Base-by-base conservation (phyloP, 1,140 invertebrate species). In the Calosoma granatense region DNA sequence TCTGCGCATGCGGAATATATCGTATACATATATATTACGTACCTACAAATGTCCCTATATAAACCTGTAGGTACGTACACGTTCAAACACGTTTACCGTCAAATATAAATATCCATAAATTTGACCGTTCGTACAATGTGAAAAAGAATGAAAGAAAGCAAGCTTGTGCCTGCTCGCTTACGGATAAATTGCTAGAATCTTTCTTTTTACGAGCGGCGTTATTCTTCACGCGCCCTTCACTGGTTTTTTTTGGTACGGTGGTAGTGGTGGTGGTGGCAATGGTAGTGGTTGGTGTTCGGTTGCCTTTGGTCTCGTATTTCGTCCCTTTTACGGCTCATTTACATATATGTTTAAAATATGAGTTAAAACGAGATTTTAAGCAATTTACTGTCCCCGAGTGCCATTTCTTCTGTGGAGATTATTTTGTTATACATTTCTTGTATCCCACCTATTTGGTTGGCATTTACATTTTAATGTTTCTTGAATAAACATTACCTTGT, bases 351-450 rank as follows among this genome's bases (percentile, higher is more conserved):
- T 47, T 47, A 47, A 47, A 47, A 47, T 47, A 47, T 47, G 41
- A 47, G 41, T 47, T 47, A 47, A 47, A 47, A 47, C 41, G 41
- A 47, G 41, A 47, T 47, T 47, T 47, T 47, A 47, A 47, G 41
- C 41, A 47, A 47, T 47, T 47, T 47, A 47, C 6, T 47, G 41
- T 47, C 41, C 17, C 41, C 41, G 41, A 4, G 41, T 47, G 41
- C 41, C 41, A 47, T 47, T 47, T 47, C 41, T 47, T 47, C 41
- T 47, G 3, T 17, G 17, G 15, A 47, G 41, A 47, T 47, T 47
- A 47, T 47, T 47, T 47, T 47, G 41, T 47, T 47, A 47, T 47
- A 47, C 41, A 47, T 47, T 47, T 47, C 41, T 47, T 47, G 41
- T 47, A 47, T 47, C 41, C 41, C 41, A 47, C 41, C 41, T 47